A percentile compares a stretch with the other conserved stretches of the same genome.
Evolutionary conservation across 2,888 invertebrate genomes (phyloP).

Genomic region (Cantharis lateralis): DNA sequence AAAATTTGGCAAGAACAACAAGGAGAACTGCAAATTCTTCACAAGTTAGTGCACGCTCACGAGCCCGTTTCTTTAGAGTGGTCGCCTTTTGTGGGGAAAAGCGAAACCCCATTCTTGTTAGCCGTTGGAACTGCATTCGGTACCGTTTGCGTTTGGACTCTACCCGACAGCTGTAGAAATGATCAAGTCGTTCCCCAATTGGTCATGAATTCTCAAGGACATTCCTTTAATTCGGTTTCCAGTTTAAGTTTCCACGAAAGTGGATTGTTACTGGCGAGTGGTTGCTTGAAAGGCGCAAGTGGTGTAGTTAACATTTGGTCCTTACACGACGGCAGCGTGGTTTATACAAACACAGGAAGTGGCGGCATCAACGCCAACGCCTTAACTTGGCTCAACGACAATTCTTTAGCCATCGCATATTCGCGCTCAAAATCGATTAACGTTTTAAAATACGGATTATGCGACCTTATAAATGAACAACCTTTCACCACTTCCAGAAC

Average conservation of each 20-base stretch:
- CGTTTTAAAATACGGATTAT: conserved; percentile 56
- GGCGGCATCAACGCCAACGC: conserved; percentile 58
- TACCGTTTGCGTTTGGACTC: conserved; percentile 57
- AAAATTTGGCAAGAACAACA: conserved; percentile 54
- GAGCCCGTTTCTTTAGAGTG: conserved; percentile 59
- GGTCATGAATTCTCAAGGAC: conserved; percentile 58
- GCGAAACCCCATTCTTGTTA: conserved; percentile 51
- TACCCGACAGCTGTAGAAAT: conserved; percentile 46
- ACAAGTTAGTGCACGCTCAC: conserved; percentile 56
- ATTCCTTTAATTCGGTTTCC: conserved; percentile 60
- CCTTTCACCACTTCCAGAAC: conserved; percentile 59
- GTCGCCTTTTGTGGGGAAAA: conserved; percentile 59
- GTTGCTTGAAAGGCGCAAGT: conserved; percentile 55
- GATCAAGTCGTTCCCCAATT: conserved; percentile 44
- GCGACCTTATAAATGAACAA: conserved; percentile 54
- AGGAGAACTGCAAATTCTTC: conserved; percentile 49
- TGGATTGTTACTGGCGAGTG: conserved; percentile 62
- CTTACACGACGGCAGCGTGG: conserved; percentile 61
- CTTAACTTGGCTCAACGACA: conserved; percentile 59
- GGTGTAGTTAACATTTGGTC: conserved; percentile 65
- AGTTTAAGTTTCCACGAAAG: conserved; percentile 58
- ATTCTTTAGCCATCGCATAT: conserved; percentile 60
- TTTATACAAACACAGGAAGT: conserved; percentile 60
- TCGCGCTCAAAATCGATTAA: conserved; percentile 60
- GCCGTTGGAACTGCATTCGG: conserved; percentile 62